These are phyloP conservation scores for Agrenia bidenticulata DNA, from an alignment of 2,888 invertebrate genomes.

Conservation along the genomic window DNA sequence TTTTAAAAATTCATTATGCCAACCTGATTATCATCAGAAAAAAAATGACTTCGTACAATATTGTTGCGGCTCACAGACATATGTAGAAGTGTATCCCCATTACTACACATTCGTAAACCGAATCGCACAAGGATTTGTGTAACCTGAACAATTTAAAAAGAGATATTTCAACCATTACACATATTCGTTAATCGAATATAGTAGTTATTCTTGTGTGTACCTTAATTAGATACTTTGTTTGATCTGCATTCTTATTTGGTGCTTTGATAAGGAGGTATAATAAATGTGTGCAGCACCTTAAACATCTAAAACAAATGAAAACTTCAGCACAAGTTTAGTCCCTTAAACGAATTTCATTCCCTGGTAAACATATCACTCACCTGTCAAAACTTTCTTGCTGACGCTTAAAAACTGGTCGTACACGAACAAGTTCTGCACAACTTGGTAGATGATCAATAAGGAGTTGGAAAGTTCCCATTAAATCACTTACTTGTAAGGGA, in stretches of 20 bases:
- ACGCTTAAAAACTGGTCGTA: slow-evolving; percentile 70
- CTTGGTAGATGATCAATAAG: slow-evolving; percentile 66
- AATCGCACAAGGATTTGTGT: slow-evolving; percentile 60
- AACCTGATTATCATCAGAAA: slow-evolving; percentile 68
- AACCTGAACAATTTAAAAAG: slow-evolving; percentile 36
- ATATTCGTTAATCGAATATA: slow-evolving; percentile 2
- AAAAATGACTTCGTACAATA: slow-evolving; percentile 74
- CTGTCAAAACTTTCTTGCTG: slow-evolving; percentile 82
- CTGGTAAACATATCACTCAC: too few species aligned
- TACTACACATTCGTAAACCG: slow-evolving; percentile 67
- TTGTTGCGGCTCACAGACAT: slow-evolving; percentile 76
- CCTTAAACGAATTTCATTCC: too few species aligned
- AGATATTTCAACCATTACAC: too few species aligned
- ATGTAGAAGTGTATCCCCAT: slow-evolving; percentile 79
- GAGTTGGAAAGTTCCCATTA: slow-evolving; percentile 68
- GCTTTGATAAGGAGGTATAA: slow-evolving; percentile 70
- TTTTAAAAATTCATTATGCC: too few species aligned
- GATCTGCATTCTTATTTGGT: slow-evolving; percentile 55
- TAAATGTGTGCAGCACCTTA: slow-evolving; percentile 77
- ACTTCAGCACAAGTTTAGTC: background rate
- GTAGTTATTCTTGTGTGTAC: too few species aligned
- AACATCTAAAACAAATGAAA: slow-evolving; percentile 49
- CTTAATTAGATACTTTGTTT: slow-evolving; percentile 44
- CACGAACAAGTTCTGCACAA: slow-evolving; percentile 57
- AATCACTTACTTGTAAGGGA: slow-evolving; percentile 62